Evolutionary conservation across 2,113 vertebrate genomes (phyloP), one percentile per base, ranked within the genome.

Genomic region (Nesoenas mayeri): DNA sequence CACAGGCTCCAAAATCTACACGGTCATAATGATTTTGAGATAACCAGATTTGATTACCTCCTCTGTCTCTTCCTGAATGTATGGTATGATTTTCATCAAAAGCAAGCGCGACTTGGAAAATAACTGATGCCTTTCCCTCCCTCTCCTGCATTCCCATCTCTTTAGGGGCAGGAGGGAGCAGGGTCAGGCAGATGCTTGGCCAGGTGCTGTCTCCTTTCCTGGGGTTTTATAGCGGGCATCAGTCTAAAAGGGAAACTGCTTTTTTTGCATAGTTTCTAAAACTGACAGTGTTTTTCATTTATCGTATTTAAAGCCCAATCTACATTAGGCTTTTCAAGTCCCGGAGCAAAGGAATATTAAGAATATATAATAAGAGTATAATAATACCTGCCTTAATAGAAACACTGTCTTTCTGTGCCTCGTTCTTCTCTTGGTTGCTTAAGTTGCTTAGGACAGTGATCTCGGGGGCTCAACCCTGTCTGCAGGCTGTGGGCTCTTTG

Each of bases 21-120:
- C 69, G 0, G 69, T 95, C 69, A 18, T 90, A 95, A 93, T 70
- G 89, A 94, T 96, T 96, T 90, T 3, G 94, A 97, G 96, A 96
- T 97, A 97, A 96, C 93, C 93, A 95, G 87, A 94, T 95, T 80
- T 89, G 85, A 93, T 97, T 93, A 66, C 86, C 96, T 96, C 79
- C 92, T 91, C 67, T 89, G 88, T 90, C 87, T 94, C 80, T 96
- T 97, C 96, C 96, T 96, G 91, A 90, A 82, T 84, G 26, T 15
- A 3, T 0, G 0, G 38, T 40, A 47, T 40, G 53, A 15, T 87
- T 96, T 93, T 90, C 84, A 95, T 96, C 71, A 85, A 87, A 94
- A 89, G 79, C 74, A 77, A 75, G 57, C 3, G 2, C 85, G 86
- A 93, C 80, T 84, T 82, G 93, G 91, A 96, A 96, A 96, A 97